A percentile compares a stretch with the other conserved stretches of the same genome.
Conservation (phyloP, 2,888 invertebrate genomes). For the Xestia ashworthii region DNA sequence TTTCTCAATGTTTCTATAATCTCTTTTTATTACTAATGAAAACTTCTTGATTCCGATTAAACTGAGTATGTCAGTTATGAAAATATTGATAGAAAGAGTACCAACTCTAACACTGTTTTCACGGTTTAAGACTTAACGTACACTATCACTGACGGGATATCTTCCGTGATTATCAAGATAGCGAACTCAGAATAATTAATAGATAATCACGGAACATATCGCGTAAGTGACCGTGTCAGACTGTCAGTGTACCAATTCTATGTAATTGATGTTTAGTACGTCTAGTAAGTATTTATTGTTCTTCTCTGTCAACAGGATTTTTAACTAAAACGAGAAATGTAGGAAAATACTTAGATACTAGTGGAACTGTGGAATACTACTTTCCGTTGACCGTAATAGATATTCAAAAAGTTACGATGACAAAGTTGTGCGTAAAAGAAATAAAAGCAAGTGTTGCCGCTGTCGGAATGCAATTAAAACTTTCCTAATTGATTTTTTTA, state of each 20-base stretch:
- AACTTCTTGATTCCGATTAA: constrained; percentile 34
- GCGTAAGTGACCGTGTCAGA: too few relatives aligned
- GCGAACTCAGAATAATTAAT: too few relatives aligned
- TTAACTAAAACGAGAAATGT: neutral
- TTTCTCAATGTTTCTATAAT: constrained; percentile 38
- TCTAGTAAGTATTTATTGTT: neutral
- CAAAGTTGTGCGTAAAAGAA: constrained; percentile 48
- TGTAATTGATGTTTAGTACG: neutral
- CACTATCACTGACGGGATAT: too few relatives aligned
- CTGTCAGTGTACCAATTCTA: too few relatives aligned
- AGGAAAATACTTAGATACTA: neutral
- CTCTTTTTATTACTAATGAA: constrained; percentile 40
- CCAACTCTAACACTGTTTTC: neutral
- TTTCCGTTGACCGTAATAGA: constrained; percentile 23
- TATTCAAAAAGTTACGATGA: constrained; percentile 42
- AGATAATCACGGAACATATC: too few relatives aligned
- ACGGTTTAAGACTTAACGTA: too few relatives aligned
- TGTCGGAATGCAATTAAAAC: constrained; percentile 69
- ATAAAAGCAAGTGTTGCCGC: constrained; percentile 49
- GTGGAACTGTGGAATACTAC: neutral
- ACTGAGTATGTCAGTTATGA: constrained; percentile 12
- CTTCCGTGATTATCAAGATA: too few relatives aligned
- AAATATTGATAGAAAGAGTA: neutral
- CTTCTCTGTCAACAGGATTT: neutral
- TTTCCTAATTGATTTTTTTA: constrained; percentile 72